Evolutionary conservation across 2,797 vertebrate species (phyloP), one percentile per base, ranked within the genome.

Genomic region (Vespertilio murinus): DNA sequence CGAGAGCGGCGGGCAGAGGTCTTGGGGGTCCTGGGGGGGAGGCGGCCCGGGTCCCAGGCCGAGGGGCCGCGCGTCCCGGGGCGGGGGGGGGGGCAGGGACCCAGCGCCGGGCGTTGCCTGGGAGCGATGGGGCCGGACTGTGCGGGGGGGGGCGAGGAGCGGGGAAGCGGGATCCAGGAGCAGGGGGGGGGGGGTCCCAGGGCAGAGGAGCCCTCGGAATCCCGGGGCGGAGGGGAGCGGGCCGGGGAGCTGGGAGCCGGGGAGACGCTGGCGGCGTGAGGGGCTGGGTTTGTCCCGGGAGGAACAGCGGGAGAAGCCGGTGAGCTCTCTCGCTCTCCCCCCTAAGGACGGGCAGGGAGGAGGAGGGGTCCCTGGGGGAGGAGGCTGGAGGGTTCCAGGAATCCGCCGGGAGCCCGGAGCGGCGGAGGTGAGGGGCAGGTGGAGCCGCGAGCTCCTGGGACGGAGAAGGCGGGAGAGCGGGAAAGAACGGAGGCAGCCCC

Each of bases 31-130:
- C 77, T 33, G 45, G 33, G 28, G 56, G 42, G 35, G 28, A 79
- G 70, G 40, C 30, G 14, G 13, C 38, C 6, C 75, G 18, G 22
- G 96, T 33, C 65, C 90, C 9, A 61, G 82, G 96, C 96, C 96
- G 35, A 90, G 92, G 54, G 47, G 49, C 47, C 14, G 1, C 8
- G 12, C 30, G 30, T 16, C 65, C 70, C 5, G 64, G 52, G 30
- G 52, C 16, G 17, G 45, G 74, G 49, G 42, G 16, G 9, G 83
- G 33, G 47, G 69, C 28, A 18, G 47, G 16, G 18, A 47, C 74
- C 56, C 47, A 1, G 47, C 79, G 54, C 28, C 77, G 14, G 67
- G 49, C 73, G 71, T 42, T 28, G 28, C 17, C 20, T 14, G 38
- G 10, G 54, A 1, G 5, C 28, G 56, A 35, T 7, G 59, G 59